Percentiles rank a stretch among this genome's conserved stretches.
Evolutionary conservation across 1,140 invertebrate genomes (phyloP).

Genomic region (Conus betulinus): DNA sequence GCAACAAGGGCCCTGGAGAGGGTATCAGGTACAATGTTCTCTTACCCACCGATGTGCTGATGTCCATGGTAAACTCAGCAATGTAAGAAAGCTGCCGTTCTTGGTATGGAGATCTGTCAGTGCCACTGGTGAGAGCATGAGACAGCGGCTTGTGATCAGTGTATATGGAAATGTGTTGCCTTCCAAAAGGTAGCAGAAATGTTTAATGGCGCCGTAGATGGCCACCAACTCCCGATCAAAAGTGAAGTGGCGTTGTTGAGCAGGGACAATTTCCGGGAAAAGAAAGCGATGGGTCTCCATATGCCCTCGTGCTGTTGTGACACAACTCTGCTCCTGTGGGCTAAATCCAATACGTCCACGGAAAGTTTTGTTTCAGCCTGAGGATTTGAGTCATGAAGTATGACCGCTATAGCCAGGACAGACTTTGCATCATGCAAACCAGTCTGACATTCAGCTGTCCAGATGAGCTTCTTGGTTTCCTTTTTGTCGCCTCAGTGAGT

Average conservation of each 20-base stretch:
- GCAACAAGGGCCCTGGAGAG: neutral
- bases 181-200: neutral
- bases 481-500: too few relatives aligned
- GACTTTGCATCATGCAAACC: too few relatives aligned
- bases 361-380: neutral
- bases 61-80: slow-evolving; percentile 11
- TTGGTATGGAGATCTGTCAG: slow-evolving; percentile 7
- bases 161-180: neutral
- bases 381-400: too few relatives aligned
- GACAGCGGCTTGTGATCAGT: slow-evolving; percentile 17
- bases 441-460: too few relatives aligned
- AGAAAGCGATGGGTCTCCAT: too few relatives aligned
- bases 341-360: too few relatives aligned
- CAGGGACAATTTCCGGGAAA: neutral
- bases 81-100: slow-evolving; percentile 20
- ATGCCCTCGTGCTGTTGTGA: too few relatives aligned
- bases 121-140: neutral
- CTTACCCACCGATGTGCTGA: neutral
- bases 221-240: too few relatives aligned
- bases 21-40: neutral
- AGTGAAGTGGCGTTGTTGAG: neutral
- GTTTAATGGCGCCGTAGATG: too few relatives aligned
- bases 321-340: too few relatives aligned
- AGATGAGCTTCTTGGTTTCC: too few relatives aligned
- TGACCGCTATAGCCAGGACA: too few relatives aligned